phyloP scores from a whole-genome alignment of 2,797 vertebrate species.

The Chanos chanos region DNA sequence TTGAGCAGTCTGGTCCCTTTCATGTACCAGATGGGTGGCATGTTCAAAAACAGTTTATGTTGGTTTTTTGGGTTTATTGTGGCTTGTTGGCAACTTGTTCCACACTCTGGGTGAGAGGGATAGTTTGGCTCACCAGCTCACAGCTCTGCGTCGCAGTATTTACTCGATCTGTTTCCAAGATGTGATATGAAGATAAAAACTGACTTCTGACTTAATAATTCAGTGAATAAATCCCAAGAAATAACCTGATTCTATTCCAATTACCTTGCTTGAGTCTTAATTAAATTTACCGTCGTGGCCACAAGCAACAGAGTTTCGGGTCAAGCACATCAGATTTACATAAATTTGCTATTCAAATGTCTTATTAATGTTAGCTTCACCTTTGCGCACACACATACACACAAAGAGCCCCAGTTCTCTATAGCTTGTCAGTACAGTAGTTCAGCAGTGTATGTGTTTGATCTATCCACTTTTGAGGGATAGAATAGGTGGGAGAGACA shows the following conservation, averaged over 20 bases:
- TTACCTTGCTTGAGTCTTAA: not conserved
- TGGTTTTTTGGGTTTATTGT: slow-evolving; percentile 48
- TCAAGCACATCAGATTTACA: no score
- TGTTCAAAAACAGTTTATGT: slow-evolving; percentile 64
- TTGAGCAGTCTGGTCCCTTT: slow-evolving; percentile 58
- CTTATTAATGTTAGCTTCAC: not conserved
- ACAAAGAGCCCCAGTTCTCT: not conserved
- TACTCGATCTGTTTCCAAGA: no score
- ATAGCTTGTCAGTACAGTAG: not conserved
- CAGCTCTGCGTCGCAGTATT: no score
- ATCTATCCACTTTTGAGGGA: slow-evolving; percentile 31
- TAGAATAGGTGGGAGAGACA: slow-evolving; percentile 42
- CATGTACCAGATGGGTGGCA: slow-evolving; percentile 72
- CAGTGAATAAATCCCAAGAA: not conserved
- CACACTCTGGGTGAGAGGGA: slow-evolving; percentile 6
- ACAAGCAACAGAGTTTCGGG: no score
- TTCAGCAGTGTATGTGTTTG: slow-evolving; percentile 27
- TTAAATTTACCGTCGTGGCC: no score
- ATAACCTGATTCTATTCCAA: slow-evolving; percentile 12
- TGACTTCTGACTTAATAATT: slow-evolving; percentile 1
- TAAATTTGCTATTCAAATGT: not conserved
- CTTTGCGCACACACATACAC: not conserved
- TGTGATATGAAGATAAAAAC: no score
- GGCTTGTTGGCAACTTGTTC: slow-evolving; percentile 31
- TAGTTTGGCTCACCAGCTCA: no score